phyloP scores from a whole-genome alignment of 92 coral and sea anemone genomes.

The Phenganax marumi region DNA sequence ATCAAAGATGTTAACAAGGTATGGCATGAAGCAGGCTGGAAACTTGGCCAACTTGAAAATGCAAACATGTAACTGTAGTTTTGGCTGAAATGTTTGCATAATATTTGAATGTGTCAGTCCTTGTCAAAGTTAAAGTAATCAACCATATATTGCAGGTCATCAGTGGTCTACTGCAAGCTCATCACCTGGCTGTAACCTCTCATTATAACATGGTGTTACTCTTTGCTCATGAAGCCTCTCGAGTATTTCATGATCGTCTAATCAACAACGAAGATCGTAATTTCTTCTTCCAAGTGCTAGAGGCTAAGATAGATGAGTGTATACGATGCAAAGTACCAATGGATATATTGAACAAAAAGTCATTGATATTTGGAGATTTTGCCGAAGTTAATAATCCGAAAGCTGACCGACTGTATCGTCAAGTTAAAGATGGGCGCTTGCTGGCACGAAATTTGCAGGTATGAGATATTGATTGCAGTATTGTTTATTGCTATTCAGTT shows the following conservation, averaged over 20 bases:
- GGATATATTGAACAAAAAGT: conserved; percentile 59
- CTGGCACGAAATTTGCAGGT: conserved; percentile 79
- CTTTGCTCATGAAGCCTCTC: conserved; percentile 84
- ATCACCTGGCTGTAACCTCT: conserved; percentile 68
- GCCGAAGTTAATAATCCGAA: conserved; percentile 66
- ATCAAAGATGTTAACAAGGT: conserved; percentile 89
- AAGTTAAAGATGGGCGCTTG: conserved; percentile 66
- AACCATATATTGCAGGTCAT: conserved; percentile 63
- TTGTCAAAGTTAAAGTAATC: not conserved
- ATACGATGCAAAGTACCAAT: conserved; percentile 68
- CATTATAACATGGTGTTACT: conserved; percentile 80
- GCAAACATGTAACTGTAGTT: too few species aligned
- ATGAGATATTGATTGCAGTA: not conserved
- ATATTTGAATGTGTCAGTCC: not conserved
- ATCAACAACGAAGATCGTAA: conserved; percentile 77
- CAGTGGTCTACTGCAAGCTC: conserved; percentile 86
- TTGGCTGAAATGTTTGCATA: not conserved
- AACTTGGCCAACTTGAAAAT: too few species aligned
- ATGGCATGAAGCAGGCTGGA: not conserved
- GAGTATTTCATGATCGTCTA: conserved; percentile 95
- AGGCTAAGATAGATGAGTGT: conserved; percentile 66
- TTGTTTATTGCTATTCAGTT: not conserved
- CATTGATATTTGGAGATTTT: conserved; percentile 87
- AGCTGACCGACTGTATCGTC: conserved; percentile 67
- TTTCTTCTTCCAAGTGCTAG: conserved; percentile 69